A percentile compares a stretch with the other conserved stretches of the same genome.
Evolutionary conservation across 2,888 invertebrate genomes (phyloP).

Genomic region (Acholoe squamosa): DNA sequence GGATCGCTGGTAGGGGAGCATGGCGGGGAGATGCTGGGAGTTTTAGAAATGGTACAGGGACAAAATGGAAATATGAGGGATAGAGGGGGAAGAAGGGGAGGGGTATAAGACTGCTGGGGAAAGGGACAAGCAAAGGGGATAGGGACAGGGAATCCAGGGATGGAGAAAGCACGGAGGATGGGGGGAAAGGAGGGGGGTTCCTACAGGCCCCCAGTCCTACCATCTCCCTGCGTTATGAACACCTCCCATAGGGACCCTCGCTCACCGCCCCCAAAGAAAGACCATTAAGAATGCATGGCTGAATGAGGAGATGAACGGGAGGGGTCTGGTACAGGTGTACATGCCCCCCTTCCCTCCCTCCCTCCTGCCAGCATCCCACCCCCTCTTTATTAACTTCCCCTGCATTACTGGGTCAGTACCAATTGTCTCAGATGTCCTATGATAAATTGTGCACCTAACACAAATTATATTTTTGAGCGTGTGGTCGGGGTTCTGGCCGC

Average conservation of each 20-base stretch:
- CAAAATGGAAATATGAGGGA: too few relatives aligned
- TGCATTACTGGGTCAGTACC: conserved; percentile 39
- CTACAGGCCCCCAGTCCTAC: not conserved
- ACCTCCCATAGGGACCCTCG: conserved; percentile 48
- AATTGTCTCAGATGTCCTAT: not conserved
- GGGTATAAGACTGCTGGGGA: too few relatives aligned
- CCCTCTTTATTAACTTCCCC: conserved; percentile 54
- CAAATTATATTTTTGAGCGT: conserved; percentile 39
- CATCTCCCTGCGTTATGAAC: conserved; percentile 35
- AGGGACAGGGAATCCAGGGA: not conserved
- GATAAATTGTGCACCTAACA: conserved; percentile 22
- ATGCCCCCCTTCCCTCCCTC: not conserved
- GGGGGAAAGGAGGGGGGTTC: not conserved
- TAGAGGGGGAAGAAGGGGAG: too few relatives aligned
- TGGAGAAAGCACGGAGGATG: not conserved
- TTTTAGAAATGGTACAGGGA: too few relatives aligned
- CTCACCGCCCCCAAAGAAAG: conserved; percentile 56
- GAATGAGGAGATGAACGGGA: conserved; percentile 50
- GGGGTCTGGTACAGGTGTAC: conserved; percentile 46
- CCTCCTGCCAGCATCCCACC: not conserved
- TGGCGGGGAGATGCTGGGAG: not conserved
- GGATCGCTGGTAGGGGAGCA: not conserved
- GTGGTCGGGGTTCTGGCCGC: conserved; percentile 3
- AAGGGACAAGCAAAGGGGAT: too few relatives aligned
- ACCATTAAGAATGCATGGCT: conserved; percentile 57